These are phyloP conservation scores for Caradrina kadenii DNA, from an alignment of 2,888 invertebrate species.

Conservation along the genomic window DNA sequence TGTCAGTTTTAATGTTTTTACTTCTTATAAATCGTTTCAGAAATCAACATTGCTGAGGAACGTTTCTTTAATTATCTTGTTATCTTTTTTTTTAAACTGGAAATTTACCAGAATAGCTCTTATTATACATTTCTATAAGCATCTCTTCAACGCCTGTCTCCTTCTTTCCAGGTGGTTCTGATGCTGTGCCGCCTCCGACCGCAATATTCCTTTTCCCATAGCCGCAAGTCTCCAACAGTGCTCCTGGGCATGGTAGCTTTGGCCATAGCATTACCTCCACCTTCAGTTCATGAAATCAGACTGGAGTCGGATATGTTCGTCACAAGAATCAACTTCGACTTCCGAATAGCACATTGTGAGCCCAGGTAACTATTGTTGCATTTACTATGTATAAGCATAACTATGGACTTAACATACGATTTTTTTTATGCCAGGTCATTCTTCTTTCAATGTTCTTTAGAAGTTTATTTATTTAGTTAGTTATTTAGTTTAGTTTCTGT, in stretches of 20 bases:
- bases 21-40: slow-evolving; percentile 17
- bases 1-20: not conserved
- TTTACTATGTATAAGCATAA: not conserved
- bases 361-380: slow-evolving; percentile 92
- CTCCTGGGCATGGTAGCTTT: slow-evolving; percentile 98
- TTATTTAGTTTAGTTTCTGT: no score
- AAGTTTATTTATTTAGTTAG: no score
- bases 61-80: not conserved
- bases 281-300: slow-evolving; percentile 98
- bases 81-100: not conserved
- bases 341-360: slow-evolving; percentile 99
- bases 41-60: slow-evolving; percentile 1
- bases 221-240: slow-evolving; percentile 96
- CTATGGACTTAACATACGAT: no score
- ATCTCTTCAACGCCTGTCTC: slow-evolving; percentile 54
- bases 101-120: not conserved
- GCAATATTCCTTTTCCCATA: slow-evolving; percentile 97
- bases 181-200: slow-evolving; percentile 97
- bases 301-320: slow-evolving; percentile 99
- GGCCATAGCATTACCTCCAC: slow-evolving; percentile 98
- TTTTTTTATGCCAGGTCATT: no score
- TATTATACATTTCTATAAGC: not conserved
- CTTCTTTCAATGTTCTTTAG: no score
- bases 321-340: slow-evolving; percentile 98
- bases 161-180: slow-evolving; percentile 95